Conservation (phyloP, 2,113 vertebrate genomes). For the Phocoena phocoena region DNA sequence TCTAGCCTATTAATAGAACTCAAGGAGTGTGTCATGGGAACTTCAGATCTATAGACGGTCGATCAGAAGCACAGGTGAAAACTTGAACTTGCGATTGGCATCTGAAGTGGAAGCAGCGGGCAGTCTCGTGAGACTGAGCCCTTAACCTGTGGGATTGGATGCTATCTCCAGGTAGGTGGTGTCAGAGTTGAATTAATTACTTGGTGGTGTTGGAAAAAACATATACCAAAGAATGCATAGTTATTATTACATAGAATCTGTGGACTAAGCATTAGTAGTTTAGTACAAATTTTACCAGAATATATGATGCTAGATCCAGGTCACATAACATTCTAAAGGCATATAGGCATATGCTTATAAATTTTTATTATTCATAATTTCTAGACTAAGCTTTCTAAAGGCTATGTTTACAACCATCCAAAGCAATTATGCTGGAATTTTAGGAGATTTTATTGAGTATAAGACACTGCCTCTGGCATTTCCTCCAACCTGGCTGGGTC, state of each 20-base stretch:
- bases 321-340: background rate
- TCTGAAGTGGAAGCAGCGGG: background rate
- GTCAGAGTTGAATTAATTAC: background rate
- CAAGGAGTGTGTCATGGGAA: background rate
- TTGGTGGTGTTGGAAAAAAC: background rate
- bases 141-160: background rate
- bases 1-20: background rate
- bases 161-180: background rate
- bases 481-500: background rate
- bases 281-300: background rate
- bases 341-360: background rate
- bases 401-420: background rate
- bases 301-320: background rate
- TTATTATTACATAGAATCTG: background rate
- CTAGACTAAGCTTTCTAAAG: background rate
- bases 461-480: background rate
- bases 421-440: background rate
- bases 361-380: background rate
- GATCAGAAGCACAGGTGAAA: background rate
- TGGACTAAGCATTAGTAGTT: background rate
- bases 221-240: background rate
- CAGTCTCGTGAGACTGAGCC: background rate
- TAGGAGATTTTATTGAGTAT: background rate
- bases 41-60: background rate
- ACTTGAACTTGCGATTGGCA: background rate